Percentiles rank a stretch among this genome's conserved stretches.
Conservation (phyloP, 1,140 invertebrate species). For the Procambarus clarkii region DNA sequence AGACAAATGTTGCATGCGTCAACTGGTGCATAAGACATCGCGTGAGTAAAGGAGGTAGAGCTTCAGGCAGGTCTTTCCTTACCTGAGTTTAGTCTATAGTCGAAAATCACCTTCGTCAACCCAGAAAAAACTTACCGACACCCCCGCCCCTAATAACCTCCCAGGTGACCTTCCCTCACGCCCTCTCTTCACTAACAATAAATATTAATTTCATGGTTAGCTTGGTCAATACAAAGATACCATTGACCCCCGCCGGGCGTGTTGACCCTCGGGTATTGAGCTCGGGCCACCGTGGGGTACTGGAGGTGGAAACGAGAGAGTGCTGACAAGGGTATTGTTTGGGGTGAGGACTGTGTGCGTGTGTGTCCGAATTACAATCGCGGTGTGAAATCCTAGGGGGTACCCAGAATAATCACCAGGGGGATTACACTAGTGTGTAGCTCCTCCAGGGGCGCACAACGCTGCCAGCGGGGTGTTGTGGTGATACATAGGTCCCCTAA, state of each 20-base stretch:
- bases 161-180: background rate
- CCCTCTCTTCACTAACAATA: conserved; percentile 8
- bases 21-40: no score
- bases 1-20: no score
- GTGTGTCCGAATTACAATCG: background rate
- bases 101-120: no score
- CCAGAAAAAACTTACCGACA: no score
- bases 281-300: background rate
- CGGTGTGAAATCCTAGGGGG: background rate
- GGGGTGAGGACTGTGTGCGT: background rate
- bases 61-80: no score
- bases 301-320: background rate
- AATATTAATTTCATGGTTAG: conserved; percentile 35
- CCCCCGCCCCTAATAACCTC: background rate
- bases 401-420: background rate
- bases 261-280: conserved; percentile 40
- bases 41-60: no score
- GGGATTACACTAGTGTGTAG: background rate
- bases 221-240: conserved; percentile 16
- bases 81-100: no score
- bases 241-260: conserved; percentile 16
- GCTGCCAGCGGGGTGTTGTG: no score
- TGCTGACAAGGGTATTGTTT: background rate
- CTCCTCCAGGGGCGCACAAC: no score
- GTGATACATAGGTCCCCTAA: no score